A percentile compares a stretch with the other conserved stretches of the same genome.
These are phyloP conservation scores for Monoplex corrugatus DNA, from an alignment of 2,888 invertebrate species.

Conservation along the genomic window DNA sequence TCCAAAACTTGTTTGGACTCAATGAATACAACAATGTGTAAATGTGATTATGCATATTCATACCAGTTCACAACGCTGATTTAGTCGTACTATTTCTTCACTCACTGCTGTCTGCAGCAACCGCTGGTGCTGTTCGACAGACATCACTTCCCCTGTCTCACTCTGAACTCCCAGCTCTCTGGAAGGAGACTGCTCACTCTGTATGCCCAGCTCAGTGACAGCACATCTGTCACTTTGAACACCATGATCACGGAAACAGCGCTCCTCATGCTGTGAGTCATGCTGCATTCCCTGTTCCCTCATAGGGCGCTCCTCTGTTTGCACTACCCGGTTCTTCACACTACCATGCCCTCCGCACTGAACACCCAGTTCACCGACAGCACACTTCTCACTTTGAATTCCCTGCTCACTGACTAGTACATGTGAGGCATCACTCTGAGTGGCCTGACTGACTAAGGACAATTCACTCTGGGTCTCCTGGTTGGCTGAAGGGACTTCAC, in stretches of 20 bases:
- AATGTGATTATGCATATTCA: too few species aligned
- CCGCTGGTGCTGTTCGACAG: slow-evolving; percentile 29
- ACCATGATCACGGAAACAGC: too few species aligned
- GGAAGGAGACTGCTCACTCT: not conserved
- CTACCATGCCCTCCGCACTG: not conserved
- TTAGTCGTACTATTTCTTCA: not conserved
- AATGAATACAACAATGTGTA: too few species aligned
- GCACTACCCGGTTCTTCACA: not conserved
- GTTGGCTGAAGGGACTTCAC: too few species aligned
- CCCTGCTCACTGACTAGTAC: not conserved
- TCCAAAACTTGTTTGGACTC: too few species aligned
- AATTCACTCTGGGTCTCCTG: not conserved
- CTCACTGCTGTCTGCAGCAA: slow-evolving; percentile 11
- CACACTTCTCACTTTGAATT: not conserved
- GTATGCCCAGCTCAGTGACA: not conserved
- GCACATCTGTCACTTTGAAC: too few species aligned
- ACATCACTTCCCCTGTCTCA: slow-evolving; percentile 36
- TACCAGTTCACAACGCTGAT: slow-evolving; percentile 14
- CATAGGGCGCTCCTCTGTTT: not conserved
- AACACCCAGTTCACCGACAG: not conserved
- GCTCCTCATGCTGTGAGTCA: too few species aligned
- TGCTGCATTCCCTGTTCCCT: too few species aligned
- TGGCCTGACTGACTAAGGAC: not conserved
- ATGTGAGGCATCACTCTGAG: not conserved
- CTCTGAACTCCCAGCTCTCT: slow-evolving; percentile 43